These are phyloP conservation scores for Tipula helvola DNA, from an alignment of 2,888 invertebrate species.

Conservation along the genomic window DNA sequence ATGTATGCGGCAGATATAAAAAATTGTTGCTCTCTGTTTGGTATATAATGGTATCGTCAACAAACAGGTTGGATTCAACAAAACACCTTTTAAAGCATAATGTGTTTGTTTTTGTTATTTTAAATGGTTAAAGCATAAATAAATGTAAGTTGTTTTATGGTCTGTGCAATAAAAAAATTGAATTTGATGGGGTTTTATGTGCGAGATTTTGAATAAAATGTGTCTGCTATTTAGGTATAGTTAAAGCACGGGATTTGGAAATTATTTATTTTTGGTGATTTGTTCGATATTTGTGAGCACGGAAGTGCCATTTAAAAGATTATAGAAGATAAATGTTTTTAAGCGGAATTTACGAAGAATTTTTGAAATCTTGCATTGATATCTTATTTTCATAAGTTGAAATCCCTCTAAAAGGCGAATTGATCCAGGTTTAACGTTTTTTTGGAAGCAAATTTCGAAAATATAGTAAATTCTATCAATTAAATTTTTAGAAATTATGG, in stretches of 20 bases:
- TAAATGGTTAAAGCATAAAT: background rate
- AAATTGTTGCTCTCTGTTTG: background rate
- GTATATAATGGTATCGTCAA: background rate
- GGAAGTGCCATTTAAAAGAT: background rate
- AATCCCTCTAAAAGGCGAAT: no score
- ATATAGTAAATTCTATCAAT: no score
- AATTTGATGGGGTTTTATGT: background rate
- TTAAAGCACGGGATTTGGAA: background rate
- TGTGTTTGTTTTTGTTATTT: background rate
- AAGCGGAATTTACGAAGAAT: no score
- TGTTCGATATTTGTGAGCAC: background rate
- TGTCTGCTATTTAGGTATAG: background rate
- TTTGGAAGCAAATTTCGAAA: no score
- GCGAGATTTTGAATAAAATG: background rate
- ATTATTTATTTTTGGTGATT: background rate
- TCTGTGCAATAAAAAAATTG: background rate
- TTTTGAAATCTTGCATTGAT: no score
- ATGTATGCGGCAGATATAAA: background rate
- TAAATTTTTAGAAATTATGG: no score
- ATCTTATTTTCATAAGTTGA: no score
- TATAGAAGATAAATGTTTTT: no score
- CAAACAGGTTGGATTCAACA: background rate
- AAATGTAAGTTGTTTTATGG: background rate
- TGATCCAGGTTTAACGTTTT: no score
- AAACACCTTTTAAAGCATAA: background rate